Conservation (phyloP, 2,797 vertebrate species). For the Acanthis flammea region DNA sequence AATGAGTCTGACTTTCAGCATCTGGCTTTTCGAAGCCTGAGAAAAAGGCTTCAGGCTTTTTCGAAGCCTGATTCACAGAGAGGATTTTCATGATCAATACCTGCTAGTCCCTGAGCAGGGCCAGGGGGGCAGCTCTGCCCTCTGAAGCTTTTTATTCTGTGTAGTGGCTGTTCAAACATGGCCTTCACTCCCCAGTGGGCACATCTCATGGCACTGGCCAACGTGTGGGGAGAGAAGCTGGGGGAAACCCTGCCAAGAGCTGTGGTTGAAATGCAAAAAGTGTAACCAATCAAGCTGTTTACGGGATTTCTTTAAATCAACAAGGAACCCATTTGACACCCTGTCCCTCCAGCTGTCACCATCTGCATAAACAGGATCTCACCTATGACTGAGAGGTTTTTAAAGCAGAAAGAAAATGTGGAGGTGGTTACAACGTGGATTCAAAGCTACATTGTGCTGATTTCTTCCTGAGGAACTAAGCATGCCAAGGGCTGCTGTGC, state of each 20-base stretch:
- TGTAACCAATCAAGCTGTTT: neutral
- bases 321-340: accelerated
- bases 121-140: neutral
- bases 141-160: neutral
- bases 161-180: accelerated
- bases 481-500: neutral
- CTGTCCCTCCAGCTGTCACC: neutral
- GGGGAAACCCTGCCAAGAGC: neutral
- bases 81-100: neutral
- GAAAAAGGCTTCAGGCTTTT: no score
- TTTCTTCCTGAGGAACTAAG: neutral
- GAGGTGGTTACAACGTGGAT: accelerated
- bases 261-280: neutral
- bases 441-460: neutral
- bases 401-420: neutral
- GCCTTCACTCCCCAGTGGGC: accelerated
- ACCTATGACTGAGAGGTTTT: neutral
- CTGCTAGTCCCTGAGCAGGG: neutral
- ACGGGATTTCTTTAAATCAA: neutral
- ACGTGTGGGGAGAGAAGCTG: accelerated
- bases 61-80: neutral
- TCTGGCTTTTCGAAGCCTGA: neutral
- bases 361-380: neutral
- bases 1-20: neutral
- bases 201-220: neutral